Percentiles rank a stretch among this genome's conserved stretches.
These are phyloP conservation scores for Argynnis bischoffii DNA, from an alignment of 2,888 invertebrate species.

Conservation along the genomic window DNA sequence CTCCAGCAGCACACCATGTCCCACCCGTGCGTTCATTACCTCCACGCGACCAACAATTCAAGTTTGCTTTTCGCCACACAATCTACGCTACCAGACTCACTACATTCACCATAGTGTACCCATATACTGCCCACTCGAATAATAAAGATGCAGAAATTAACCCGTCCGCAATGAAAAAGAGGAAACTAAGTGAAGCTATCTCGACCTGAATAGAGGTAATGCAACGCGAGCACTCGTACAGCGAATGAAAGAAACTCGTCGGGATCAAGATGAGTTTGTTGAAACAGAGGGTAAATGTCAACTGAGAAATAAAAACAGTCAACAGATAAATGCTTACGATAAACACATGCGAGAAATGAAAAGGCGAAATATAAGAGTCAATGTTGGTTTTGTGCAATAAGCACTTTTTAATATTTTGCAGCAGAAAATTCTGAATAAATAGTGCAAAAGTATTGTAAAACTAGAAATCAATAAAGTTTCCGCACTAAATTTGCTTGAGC, in stretches of 20 bases:
- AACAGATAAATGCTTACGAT: slow-evolving; percentile 82
- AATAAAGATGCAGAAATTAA: slow-evolving; percentile 82
- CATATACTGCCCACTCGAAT: slow-evolving; percentile 78
- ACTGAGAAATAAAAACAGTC: slow-evolving; percentile 80
- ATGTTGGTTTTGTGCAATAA: slow-evolving; percentile 53
- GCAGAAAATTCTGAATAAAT: slow-evolving; percentile 39
- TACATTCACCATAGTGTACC: slow-evolving; percentile 59
- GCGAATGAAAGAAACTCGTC: slow-evolving; percentile 79
- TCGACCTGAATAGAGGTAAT: slow-evolving; percentile 78
- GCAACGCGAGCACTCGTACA: slow-evolving; percentile 72
- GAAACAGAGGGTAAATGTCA: slow-evolving; percentile 80
- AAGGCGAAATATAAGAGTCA: slow-evolving; percentile 65
- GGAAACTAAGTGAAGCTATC: slow-evolving; percentile 82
- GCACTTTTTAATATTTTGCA: slow-evolving; percentile 22
- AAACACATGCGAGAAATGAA: slow-evolving; percentile 76
- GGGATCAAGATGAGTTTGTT: slow-evolving; percentile 68
- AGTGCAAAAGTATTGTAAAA: slow-evolving; percentile 42
- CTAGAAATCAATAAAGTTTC: slow-evolving; percentile 70
- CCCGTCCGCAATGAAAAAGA: slow-evolving; percentile 75
- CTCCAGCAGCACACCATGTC: slow-evolving; percentile 73
- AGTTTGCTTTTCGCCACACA: slow-evolving; percentile 81
- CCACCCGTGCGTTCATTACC: slow-evolving; percentile 81
- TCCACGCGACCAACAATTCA: slow-evolving; percentile 81
- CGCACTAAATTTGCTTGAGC: slow-evolving; percentile 71
- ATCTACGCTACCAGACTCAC: slow-evolving; percentile 77